Conservation (phyloP, 2,797 vertebrate species). For the Hippocampus kuda region DNA sequence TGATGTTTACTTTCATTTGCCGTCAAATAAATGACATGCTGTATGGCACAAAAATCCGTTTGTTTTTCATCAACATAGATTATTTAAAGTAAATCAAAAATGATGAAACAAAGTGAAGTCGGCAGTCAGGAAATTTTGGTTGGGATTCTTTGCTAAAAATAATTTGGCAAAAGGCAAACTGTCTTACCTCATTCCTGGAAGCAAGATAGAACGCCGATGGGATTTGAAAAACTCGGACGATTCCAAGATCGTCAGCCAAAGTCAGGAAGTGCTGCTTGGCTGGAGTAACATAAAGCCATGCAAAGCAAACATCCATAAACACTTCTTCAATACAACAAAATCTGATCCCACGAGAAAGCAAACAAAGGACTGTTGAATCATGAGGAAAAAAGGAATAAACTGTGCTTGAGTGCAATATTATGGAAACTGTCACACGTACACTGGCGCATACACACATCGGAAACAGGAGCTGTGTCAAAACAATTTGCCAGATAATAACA, state of each 20-base stretch:
- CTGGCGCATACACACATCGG: background rate
- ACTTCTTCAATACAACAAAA: background rate
- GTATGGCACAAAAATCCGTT: background rate
- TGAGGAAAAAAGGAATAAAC: background rate
- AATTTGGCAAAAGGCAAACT: background rate
- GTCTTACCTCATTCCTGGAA: conserved; percentile 73
- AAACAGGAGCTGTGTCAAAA: background rate
- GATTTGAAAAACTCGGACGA: conserved; percentile 78
- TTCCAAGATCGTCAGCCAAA: conserved; percentile 74
- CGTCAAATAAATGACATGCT: background rate
- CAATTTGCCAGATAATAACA: background rate
- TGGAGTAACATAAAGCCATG: conserved; percentile 42
- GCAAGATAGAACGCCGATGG: conserved; percentile 68
- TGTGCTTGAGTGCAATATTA: background rate
- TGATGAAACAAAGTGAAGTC: background rate
- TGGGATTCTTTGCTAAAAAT: background rate
- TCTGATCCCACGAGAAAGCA: background rate
- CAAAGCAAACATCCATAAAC: background rate
- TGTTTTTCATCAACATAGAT: background rate
- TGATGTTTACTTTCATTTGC: background rate
- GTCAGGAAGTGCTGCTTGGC: conserved; percentile 83
- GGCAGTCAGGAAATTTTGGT: background rate
- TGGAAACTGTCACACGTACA: background rate
- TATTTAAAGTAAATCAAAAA: background rate
- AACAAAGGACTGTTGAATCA: background rate